Conservation (phyloP, 2,888 invertebrate genomes). For the Netelia inedita region DNA sequence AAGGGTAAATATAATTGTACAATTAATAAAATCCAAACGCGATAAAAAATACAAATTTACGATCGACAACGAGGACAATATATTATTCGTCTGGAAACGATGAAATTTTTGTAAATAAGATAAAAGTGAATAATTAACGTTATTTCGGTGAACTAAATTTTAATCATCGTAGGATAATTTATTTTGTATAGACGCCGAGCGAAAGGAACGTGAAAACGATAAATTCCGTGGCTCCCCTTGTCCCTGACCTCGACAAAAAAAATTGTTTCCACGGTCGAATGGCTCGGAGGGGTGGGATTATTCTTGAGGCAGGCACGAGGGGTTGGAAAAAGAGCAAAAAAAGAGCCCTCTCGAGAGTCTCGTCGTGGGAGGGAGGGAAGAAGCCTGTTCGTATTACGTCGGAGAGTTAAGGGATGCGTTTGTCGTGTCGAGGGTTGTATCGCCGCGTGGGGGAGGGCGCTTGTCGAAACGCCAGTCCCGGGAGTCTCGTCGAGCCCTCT, state of each 20-base stretch:
- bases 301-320: background rate
- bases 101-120: no score
- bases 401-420: slow-evolving; percentile 49
- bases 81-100: no score
- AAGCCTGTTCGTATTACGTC: slow-evolving; percentile 36
- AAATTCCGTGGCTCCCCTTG: slow-evolving; percentile 2
- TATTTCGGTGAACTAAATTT: no score
- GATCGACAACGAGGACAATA: no score
- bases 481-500: slow-evolving; percentile 19
- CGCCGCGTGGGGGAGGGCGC: background rate
- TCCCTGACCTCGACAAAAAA: slow-evolving; percentile 59
- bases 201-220: slow-evolving; percentile 41
- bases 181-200: background rate
- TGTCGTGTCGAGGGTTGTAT: slow-evolving; percentile 26
- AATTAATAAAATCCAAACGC: no score
- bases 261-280: slow-evolving; percentile 1
- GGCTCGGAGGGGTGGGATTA: background rate
- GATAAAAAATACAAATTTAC: no score
- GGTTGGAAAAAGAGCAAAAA: background rate
- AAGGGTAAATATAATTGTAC: no score
- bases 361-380: background rate
- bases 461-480: background rate
- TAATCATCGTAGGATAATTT: no score
- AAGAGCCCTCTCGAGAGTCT: background rate
- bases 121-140: no score